Evolutionary conservation across 2,797 vertebrate genomes (phyloP).

Genomic region (Geotrypetes seraphini): DNA sequence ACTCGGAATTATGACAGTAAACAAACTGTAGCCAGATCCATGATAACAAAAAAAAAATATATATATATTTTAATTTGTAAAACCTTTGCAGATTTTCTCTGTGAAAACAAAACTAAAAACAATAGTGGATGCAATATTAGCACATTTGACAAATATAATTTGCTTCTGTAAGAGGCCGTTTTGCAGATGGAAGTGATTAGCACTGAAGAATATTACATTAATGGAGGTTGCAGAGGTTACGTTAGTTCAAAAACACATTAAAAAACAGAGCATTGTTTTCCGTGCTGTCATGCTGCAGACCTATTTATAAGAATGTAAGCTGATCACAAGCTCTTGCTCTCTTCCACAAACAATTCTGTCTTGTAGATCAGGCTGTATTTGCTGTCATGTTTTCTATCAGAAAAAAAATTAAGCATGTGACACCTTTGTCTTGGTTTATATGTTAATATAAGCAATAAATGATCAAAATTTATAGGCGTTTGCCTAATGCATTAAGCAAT

Average conservation of each 20-base stretch:
- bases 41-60: too few relatives aligned
- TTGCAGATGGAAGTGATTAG: constrained; percentile 27
- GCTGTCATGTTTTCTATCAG: too few relatives aligned
- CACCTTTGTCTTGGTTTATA: too few relatives aligned
- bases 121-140: not conserved
- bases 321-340: not conserved
- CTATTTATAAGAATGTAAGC: constrained; percentile 11
- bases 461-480: too few relatives aligned
- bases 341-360: not conserved
- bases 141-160: not conserved
- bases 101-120: not conserved
- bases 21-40: too few relatives aligned
- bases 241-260: constrained; percentile 21
- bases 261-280: constrained; percentile 13
- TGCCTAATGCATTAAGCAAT: too few relatives aligned
- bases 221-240: constrained; percentile 17
- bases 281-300: constrained; percentile 5
- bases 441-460: too few relatives aligned
- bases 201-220: constrained; percentile 19
- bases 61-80: not conserved
- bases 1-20: not conserved
- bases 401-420: too few relatives aligned
- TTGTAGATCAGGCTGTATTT: too few relatives aligned
- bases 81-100: not conserved
- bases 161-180: constrained; percentile 6